These are phyloP conservation scores for Agonopterix subpropinquella DNA, from an alignment of 2,888 invertebrate genomes.

Conservation along the genomic window DNA sequence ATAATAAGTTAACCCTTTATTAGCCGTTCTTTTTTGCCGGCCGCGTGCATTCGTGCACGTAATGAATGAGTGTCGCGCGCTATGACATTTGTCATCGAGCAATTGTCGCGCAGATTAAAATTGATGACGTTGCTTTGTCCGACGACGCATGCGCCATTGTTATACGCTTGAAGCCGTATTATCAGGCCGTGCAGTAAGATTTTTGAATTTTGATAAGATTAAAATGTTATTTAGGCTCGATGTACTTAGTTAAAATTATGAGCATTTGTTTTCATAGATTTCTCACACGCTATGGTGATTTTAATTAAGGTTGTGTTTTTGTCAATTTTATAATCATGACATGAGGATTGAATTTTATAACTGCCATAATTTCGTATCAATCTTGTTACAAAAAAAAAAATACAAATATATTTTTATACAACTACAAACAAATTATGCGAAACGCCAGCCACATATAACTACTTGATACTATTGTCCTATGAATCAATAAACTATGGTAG, in stretches of 20 bases:
- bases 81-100: conserved; percentile 74
- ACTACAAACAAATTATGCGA: too few relatives aligned
- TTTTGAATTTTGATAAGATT: conserved; percentile 34
- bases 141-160: conserved; percentile 51
- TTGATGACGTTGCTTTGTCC: conserved; percentile 72
- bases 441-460: too few relatives aligned
- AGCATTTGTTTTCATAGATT: not conserved
- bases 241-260: not conserved
- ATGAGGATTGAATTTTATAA: too few relatives aligned
- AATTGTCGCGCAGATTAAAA: conserved; percentile 74
- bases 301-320: too few relatives aligned
- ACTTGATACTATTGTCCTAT: too few relatives aligned
- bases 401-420: too few relatives aligned
- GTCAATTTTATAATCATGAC: too few relatives aligned
- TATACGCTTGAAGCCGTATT: conserved; percentile 36
- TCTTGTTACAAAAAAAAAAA: too few relatives aligned
- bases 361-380: too few relatives aligned
- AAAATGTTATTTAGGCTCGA: conserved; percentile 4
- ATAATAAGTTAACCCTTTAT: conserved; percentile 69
- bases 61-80: conserved; percentile 65
- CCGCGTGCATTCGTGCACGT: conserved; percentile 56
- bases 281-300: not conserved
- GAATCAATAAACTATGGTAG: too few relatives aligned
- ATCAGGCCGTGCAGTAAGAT: conserved; percentile 44
- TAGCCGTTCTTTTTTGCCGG: conserved; percentile 45